A percentile compares a stretch with the other conserved stretches of the same genome.
phyloP scores from a whole-genome alignment of 2,113 vertebrate genomes.

The Phalacrocorax brasilianus region DNA sequence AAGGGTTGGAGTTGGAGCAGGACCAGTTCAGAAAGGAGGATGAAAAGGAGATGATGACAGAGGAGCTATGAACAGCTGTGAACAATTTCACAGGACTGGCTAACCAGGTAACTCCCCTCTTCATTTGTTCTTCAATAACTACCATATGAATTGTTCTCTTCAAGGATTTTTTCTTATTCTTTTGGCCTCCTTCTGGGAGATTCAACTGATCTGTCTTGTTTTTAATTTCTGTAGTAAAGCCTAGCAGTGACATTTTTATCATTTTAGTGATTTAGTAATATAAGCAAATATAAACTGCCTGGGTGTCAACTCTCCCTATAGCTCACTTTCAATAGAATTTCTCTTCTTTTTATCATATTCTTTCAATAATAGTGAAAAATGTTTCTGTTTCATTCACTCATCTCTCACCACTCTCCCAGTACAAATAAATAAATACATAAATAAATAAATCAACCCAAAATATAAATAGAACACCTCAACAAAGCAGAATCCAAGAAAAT shows the following conservation, averaged over 20 bases:
- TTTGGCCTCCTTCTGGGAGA: not conserved
- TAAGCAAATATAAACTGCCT: not conserved
- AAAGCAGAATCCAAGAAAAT: not conserved
- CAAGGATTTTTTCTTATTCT: not conserved
- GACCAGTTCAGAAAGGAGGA: not conserved
- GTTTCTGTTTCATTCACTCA: not conserved
- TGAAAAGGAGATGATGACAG: not conserved
- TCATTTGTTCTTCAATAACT: not conserved
- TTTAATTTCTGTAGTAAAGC: constrained; percentile 1
- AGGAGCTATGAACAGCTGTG: not conserved
- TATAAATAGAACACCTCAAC: not conserved
- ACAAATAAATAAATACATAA: not conserved
- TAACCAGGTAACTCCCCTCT: not conserved
- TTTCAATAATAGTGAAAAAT: not conserved
- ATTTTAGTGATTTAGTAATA: not conserved
- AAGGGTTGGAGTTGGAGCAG: not conserved
- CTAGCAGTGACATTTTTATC: not conserved
- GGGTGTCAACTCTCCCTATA: not conserved
- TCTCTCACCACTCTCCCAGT: not conserved
- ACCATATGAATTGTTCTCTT: not conserved
- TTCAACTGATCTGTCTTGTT: not conserved
- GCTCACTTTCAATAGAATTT: not conserved
- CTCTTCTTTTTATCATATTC: not conserved
- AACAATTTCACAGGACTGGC: not conserved
- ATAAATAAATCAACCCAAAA: not conserved